Conservation (phyloP, 2,113 vertebrate genomes). For the Antigone vipio region DNA sequence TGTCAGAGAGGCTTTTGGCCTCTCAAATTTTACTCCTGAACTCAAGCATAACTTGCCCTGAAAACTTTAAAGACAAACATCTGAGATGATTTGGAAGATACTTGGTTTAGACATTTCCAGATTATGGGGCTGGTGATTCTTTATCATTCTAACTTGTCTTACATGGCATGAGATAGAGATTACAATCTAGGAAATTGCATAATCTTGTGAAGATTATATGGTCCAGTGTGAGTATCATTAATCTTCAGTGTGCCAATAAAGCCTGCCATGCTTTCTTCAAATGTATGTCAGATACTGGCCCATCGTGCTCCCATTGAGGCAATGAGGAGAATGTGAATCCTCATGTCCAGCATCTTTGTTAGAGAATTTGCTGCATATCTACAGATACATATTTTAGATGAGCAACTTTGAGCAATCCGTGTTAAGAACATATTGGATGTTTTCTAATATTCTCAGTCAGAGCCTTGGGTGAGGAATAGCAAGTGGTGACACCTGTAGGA, state of each 20-base stretch:
- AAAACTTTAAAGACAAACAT: neutral
- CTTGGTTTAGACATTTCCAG: neutral
- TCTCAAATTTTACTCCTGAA: neutral
- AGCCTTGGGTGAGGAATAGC: neutral
- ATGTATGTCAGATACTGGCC: neutral
- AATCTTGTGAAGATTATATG: neutral
- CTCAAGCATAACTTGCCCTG: neutral
- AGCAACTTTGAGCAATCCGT: neutral
- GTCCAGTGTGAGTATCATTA: neutral
- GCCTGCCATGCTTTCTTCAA: neutral
- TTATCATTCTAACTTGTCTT: neutral
- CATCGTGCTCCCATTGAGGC: neutral
- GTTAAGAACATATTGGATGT: neutral
- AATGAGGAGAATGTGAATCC: neutral
- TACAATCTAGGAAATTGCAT: neutral
- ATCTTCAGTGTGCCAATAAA: neutral
- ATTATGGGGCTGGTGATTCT: neutral
- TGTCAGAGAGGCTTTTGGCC: neutral
- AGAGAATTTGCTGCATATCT: neutral
- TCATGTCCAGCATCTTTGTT: neutral
- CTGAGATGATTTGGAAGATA: neutral
- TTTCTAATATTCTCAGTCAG: neutral
- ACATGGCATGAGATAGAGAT: neutral
- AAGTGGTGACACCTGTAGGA: neutral
- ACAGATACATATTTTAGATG: neutral